Conservation (phyloP, 1,140 invertebrate genomes). For the Musca vetustissima region DNA sequence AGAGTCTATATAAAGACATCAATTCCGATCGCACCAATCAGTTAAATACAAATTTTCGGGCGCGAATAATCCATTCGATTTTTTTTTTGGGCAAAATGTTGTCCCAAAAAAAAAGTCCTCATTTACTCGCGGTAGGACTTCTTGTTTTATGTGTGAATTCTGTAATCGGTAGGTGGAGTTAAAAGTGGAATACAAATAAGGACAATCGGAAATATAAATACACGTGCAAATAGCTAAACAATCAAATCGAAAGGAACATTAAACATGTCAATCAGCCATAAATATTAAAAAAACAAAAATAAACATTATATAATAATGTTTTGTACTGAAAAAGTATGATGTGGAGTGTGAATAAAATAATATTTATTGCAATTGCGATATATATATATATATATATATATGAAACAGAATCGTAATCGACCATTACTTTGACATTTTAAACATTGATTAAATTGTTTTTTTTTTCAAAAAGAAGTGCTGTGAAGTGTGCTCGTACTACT, state of each 20-base stretch:
- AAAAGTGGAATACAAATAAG: neutral
- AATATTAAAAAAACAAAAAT: neutral
- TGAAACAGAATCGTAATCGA: too few species aligned
- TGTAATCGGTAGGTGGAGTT: conserved; percentile 39
- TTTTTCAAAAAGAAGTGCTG: too few species aligned
- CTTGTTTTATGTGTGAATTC: conserved; percentile 34
- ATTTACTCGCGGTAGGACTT: conserved; percentile 37
- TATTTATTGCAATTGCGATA: too few species aligned
- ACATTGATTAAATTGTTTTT: too few species aligned
- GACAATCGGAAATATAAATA: neutral
- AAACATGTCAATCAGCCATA: neutral
- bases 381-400: too few species aligned
- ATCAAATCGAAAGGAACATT: neutral
- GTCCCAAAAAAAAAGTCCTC: conserved; percentile 34
- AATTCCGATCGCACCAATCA: conserved; percentile 33
- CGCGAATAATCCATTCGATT: conserved; percentile 17
- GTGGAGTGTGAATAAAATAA: too few species aligned
- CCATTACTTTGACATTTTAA: too few species aligned
- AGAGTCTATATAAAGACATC: conserved; percentile 42
- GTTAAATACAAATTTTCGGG: conserved; percentile 38
- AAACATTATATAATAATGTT: too few species aligned
- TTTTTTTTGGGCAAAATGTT: conserved; percentile 32
- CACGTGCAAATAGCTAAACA: neutral
- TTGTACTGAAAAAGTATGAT: too few species aligned
- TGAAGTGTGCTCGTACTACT: too few species aligned